These are phyloP conservation scores for Argyrosomus japonicus DNA, from an alignment of 2,113 vertebrate species.

Conservation along the genomic window DNA sequence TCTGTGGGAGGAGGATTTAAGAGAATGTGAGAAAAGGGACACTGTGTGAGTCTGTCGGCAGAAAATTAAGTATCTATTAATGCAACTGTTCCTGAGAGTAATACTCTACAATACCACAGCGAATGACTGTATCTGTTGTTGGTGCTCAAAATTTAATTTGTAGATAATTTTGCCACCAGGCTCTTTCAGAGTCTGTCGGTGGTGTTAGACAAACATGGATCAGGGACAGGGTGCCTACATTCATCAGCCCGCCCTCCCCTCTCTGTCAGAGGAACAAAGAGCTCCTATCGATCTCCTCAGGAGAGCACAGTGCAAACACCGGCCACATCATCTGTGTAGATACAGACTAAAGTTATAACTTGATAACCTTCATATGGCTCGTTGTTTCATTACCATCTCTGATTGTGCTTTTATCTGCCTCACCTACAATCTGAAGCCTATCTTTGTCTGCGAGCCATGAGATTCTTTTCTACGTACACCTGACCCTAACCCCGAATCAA, in stretches of 20 bases:
- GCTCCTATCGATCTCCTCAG: conserved; percentile 35
- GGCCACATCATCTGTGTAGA: neutral
- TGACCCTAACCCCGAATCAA: conserved; percentile 1
- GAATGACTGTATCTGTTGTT: neutral
- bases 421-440: neutral
- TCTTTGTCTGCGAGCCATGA: neutral
- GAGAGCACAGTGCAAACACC: conserved; percentile 4
- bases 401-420: neutral
- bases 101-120: neutral
- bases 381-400: conserved; percentile 1
- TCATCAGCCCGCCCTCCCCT: conserved; percentile 19
- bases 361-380: neutral
- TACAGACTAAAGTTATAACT: conserved; percentile 2
- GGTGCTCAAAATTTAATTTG: neutral
- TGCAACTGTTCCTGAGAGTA: neutral
- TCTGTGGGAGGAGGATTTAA: conserved; percentile 41
- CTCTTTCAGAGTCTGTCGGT: neutral
- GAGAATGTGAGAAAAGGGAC: conserved; percentile 32
- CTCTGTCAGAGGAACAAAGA: conserved; percentile 30
- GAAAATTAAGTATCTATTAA: conserved; percentile 6
- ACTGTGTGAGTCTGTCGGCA: neutral
- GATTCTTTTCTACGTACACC: neutral
- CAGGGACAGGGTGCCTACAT: conserved; percentile 16
- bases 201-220: conserved; percentile 32
- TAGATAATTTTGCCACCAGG: neutral